phyloP scores from a whole-genome alignment of 2,888 invertebrate species.

The Bombylius discolor region DNA sequence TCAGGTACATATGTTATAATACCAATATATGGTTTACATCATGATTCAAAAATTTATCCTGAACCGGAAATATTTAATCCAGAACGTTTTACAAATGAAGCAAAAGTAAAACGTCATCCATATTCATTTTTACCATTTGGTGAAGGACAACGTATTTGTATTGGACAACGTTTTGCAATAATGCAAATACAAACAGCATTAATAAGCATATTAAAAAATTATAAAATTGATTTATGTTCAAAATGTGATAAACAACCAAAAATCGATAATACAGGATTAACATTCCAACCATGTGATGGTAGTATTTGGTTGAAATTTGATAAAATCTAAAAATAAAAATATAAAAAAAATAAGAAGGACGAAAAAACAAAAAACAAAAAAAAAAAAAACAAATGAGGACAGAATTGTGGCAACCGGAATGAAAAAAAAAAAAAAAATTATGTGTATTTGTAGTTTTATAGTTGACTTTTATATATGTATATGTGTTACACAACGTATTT shows the following conservation, averaged over 20 bases:
- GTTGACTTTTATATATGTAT: too few species aligned
- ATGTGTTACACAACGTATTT: too few species aligned
- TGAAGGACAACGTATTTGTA: constrained; percentile 23
- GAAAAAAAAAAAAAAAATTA: too few species aligned
- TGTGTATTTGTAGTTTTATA: too few species aligned
- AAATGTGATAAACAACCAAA: constrained; percentile 4
- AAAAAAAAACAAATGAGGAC: too few species aligned
- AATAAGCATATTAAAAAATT: constrained; percentile 9
- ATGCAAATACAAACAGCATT: constrained; percentile 13
- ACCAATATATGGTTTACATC: constrained; percentile 25
- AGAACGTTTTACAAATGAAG: constrained; percentile 25
- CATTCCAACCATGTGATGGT: constrained; percentile 7
- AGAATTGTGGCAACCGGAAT: too few species aligned
- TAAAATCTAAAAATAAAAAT: constrained; percentile 10
- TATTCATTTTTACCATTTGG: constrained; percentile 26
- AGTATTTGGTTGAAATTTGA: constrained; percentile 12
- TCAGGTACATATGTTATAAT: constrained; percentile 21
- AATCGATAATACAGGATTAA: constrained; percentile 8
- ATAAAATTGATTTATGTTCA: background rate
- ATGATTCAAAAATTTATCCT: constrained; percentile 26
- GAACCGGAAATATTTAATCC: constrained; percentile 31
- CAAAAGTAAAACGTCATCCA: constrained; percentile 17
- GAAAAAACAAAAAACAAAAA: too few species aligned
- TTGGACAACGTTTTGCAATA: constrained; percentile 12
- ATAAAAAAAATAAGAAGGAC: too few species aligned